These are phyloP conservation scores for Eubasilissa regina DNA, from an alignment of 1,140 invertebrate species.

Conservation along the genomic window DNA sequence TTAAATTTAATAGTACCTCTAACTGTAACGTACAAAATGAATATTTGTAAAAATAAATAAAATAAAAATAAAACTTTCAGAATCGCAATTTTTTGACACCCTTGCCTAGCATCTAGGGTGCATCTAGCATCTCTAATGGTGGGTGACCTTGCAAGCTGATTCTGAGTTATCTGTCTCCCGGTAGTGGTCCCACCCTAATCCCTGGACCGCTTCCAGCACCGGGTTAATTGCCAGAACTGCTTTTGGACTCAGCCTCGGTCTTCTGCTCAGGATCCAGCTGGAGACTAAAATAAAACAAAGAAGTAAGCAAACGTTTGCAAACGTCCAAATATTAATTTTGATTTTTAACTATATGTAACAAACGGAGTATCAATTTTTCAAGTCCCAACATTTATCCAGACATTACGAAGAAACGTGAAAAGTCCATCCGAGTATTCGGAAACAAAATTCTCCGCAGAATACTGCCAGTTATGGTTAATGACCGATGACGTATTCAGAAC, in stretches of 20 bases:
- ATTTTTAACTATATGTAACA: too few species aligned
- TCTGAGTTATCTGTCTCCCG: constrained; percentile 37
- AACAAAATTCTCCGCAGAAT: background rate
- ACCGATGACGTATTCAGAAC: too few species aligned
- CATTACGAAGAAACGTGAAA: background rate
- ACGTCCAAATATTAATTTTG: too few species aligned
- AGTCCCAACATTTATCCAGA: constrained; percentile 3
- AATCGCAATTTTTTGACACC: too few species aligned
- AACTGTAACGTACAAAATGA: too few species aligned
- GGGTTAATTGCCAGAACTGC: constrained; percentile 41
- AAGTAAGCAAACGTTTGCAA: too few species aligned
- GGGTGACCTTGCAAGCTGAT: constrained; percentile 42
- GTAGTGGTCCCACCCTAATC: constrained; percentile 48
- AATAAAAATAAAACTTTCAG: too few species aligned
- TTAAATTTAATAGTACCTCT: too few species aligned
- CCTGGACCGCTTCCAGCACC: constrained; percentile 30
- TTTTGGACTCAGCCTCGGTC: constrained; percentile 26
- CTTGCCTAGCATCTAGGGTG: too few species aligned
- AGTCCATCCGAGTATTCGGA: background rate
- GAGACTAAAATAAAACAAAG: constrained; percentile 45
- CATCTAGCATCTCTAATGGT: background rate
- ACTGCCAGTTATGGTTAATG: background rate
- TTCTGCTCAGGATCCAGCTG: constrained; percentile 58
- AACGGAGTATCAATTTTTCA: too few species aligned
- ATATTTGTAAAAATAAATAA: too few species aligned